Evolutionary conservation across 2,113 vertebrate species (phyloP), one percentile per base, ranked within the genome.

Genomic region (Butorides virescens): DNA sequence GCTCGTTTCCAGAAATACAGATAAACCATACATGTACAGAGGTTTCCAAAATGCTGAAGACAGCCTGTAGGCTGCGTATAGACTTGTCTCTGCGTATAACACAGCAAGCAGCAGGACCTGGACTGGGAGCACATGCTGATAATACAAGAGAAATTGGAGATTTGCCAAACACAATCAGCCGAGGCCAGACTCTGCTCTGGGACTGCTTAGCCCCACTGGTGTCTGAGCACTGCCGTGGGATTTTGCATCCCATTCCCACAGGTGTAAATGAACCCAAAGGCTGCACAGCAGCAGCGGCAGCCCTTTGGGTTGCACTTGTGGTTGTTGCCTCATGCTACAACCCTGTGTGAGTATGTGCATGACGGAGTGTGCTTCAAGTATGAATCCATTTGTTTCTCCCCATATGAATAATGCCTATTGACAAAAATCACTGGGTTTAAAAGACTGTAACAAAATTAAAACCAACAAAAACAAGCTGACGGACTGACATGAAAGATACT

Each of bases 351-450:
- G 15, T 3, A 19, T 18, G 44, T 30, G 16, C 44, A 63, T 0
- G 0, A 78, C 27, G 29, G 30, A 68, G 2, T 6, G 2, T 47
- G n/a, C 71, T 92, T 70, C 66, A 49, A 93, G 26, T 11, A 65
- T 7, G 30, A 76, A 79, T 86, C 19, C 71, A 7, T 86, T 88
- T 26, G 36, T 86, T 81, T 88, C 49, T 80, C 67, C 29, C 37
- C 36, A 15, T 26, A 29, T 70, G 44, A 95, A 89, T 66, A 85
- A 94, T 32, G 11, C 25, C 80, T 89, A 59, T 34, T 75, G 91
- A 96, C 73, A 95, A 63, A 93, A 93, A 77, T 47, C 19, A 78
- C 23, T 37, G 14, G 10, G n/a, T 56, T 96, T 97, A 73, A 95
- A 96, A 1, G 5, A 80, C 49, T 94, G 71, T 22, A 56, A 46